Base-by-base conservation (phyloP, 2,113 vertebrate genomes). In the Barnardius zonarius region DNA sequence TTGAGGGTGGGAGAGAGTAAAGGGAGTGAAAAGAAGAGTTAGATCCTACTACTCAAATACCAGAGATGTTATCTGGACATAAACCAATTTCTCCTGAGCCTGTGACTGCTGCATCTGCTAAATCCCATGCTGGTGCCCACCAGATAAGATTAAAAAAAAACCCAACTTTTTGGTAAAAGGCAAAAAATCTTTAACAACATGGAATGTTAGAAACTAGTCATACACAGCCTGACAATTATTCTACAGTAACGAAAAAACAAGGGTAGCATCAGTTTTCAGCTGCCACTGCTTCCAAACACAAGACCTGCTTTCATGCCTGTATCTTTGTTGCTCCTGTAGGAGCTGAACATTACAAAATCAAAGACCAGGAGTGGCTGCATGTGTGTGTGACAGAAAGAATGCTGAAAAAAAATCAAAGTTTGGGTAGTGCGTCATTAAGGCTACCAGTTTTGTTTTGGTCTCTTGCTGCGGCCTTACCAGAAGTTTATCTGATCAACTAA, bases 41-140 rank as follows among this genome's bases (percentile, higher is more conserved):
- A 73, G 37, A 79, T 94, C 55, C 59, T 95, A 54, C 90, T 82
- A 68, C 31, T 95, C 77, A 76, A 92, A 92, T 63, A 91, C 43
- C 83, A 92, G 43, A 77, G 69, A 83, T 3, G 27, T 39, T 82
- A 92, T 81, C 78, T 96, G 86, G 83, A 94, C 63, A 88, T 31
- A 78, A 94, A 91, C 78, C 83, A 95, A 76, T 49, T 93, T 91
- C 59, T 90, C 91, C 46, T 41, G 55, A 91, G 68, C 49, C 61
- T 95, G 35, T 66, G 86, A 83, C 52, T 87, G 68, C 73, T 64
- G 88, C n/a, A 95, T 80, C 41, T 88, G 92, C 48, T 83, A 96
- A 83, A 96, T 86, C 83, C 92, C 92, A 93, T 41, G n/a, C 61
- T 74, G 84, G 87, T 86, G 92, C 70, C 55, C 77, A 92, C 52